A percentile compares a stretch with the other conserved stretches of the same genome.
Conservation (phyloP, 2,888 invertebrate genomes). For the Gortyna flavago region DNA sequence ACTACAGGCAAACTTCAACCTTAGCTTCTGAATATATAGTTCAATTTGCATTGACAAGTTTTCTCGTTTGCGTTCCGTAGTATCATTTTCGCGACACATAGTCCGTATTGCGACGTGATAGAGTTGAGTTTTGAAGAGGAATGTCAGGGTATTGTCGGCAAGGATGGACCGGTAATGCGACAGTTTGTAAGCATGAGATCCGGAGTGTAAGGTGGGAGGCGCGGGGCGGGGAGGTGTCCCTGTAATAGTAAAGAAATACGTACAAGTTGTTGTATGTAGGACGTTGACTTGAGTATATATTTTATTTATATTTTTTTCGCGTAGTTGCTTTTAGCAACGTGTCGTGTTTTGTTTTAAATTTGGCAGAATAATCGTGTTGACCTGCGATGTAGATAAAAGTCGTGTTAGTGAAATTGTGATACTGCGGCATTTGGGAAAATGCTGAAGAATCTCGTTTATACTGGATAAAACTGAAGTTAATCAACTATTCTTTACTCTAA, state of each 20-base stretch:
- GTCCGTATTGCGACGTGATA: constrained; percentile 69
- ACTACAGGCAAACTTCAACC: constrained; percentile 70
- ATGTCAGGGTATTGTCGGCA: constrained; percentile 79
- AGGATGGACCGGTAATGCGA: constrained; percentile 88
- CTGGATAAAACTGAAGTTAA: not conserved
- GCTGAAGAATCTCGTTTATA: not conserved
- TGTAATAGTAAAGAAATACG: constrained; percentile 85
- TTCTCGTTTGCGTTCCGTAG: constrained; percentile 65
- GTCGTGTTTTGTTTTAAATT: constrained; percentile 58
- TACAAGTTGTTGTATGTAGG: constrained; percentile 82
- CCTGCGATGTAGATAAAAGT: constrained; percentile 31
- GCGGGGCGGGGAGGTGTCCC: constrained; percentile 61
- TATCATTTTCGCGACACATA: constrained; percentile 66
- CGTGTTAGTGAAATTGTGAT: not conserved
- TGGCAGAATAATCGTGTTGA: constrained; percentile 26
- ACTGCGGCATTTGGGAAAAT: constrained; percentile 18
- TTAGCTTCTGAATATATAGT: constrained; percentile 74
- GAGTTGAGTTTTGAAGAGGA: constrained; percentile 73
- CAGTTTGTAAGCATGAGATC: constrained; percentile 90
- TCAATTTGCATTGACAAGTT: constrained; percentile 70
- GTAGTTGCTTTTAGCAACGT: constrained; percentile 58
- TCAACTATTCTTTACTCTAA: not conserved
- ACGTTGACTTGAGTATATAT: constrained; percentile 83
- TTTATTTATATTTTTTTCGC: constrained; percentile 78
- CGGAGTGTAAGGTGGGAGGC: constrained; percentile 74